A percentile compares a stretch with the other conserved stretches of the same genome.
These are phyloP conservation scores for Heterodera filipjevi DNA, from an alignment of 2,888 invertebrate genomes.

Conservation along the genomic window DNA sequence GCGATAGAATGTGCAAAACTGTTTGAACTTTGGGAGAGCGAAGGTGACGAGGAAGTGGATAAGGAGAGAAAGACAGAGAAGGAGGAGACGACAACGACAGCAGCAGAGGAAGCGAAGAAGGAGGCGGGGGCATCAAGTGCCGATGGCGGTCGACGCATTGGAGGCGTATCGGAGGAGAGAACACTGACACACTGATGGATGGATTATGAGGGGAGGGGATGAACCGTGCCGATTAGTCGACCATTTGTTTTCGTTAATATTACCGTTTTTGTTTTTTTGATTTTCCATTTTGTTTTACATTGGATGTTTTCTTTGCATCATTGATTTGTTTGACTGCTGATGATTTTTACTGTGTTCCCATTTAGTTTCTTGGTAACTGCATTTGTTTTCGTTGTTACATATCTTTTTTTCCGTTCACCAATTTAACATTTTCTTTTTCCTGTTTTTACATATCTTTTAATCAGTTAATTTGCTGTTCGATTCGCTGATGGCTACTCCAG, in stretches of 20 bases:
- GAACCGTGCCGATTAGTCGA: no score
- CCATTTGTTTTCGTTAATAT: no score
- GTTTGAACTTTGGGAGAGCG: slow-evolving; percentile 24
- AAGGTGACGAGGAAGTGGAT: neutral
- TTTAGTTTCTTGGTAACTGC: no score
- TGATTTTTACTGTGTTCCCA: no score
- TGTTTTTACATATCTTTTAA: neutral
- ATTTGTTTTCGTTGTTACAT: no score
- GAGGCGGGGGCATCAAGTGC: no score
- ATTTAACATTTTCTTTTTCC: no score
- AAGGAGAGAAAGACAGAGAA: neutral
- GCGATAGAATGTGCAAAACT: slow-evolving; percentile 22
- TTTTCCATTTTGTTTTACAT: neutral
- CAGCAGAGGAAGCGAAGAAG: neutral
- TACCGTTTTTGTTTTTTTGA: neutral
- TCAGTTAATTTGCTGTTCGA: neutral
- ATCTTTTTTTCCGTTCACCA: no score
- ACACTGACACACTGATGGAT: neutral
- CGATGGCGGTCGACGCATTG: neutral
- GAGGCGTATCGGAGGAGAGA: slow-evolving; percentile 22
- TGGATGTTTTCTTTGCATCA: neutral
- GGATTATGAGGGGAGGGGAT: no score
- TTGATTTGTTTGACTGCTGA: neutral
- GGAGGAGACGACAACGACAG: neutral
- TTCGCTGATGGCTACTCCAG: neutral